Conservation (phyloP, 2,113 vertebrate genomes). For the Scalopus aquaticus region DNA sequence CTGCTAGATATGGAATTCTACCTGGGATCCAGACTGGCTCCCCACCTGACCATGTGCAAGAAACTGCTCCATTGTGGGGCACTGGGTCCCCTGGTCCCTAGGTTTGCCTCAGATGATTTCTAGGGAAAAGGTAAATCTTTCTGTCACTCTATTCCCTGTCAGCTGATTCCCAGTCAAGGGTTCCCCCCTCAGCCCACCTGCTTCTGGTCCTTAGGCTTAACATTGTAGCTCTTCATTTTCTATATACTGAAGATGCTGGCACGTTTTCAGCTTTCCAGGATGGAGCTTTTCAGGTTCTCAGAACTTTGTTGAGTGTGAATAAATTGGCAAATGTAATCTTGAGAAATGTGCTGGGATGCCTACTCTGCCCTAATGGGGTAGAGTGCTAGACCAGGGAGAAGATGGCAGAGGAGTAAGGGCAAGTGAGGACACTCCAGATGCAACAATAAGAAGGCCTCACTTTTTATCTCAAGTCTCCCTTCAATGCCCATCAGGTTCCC, state of each 20-base stretch:
- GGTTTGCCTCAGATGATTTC: not conserved
- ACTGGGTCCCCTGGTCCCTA: not conserved
- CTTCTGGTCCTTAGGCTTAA: constrained; percentile 82
- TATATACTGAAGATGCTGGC: constrained; percentile 89
- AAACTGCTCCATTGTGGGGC: not conserved
- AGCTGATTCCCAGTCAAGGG: not conserved
- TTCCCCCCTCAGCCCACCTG: not conserved
- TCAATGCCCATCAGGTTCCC: rapidly evolving
- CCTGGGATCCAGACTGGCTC: not conserved
- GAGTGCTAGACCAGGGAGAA: constrained; percentile 77
- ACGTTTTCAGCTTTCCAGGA: constrained; percentile 91
- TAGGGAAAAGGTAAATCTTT: constrained; percentile 7
- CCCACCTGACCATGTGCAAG: not conserved
- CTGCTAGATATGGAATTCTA: not conserved
- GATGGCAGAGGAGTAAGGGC: constrained; percentile 50
- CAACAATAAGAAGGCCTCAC: not conserved
- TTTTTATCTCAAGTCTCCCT: not conserved
- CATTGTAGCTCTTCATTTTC: constrained; percentile 86
- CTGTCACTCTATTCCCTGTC: not conserved
- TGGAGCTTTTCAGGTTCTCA: too few relatives aligned
- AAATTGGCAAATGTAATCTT: constrained; percentile 79
- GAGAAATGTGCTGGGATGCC: not conserved
- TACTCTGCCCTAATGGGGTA: constrained; percentile 21
- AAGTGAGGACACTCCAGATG: not conserved
- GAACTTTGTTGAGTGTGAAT: constrained; percentile 95